A percentile compares a stretch with the other conserved stretches of the same genome.
Conservation (phyloP, 2,888 invertebrate genomes). For the Mallateleia sp. region DNA sequence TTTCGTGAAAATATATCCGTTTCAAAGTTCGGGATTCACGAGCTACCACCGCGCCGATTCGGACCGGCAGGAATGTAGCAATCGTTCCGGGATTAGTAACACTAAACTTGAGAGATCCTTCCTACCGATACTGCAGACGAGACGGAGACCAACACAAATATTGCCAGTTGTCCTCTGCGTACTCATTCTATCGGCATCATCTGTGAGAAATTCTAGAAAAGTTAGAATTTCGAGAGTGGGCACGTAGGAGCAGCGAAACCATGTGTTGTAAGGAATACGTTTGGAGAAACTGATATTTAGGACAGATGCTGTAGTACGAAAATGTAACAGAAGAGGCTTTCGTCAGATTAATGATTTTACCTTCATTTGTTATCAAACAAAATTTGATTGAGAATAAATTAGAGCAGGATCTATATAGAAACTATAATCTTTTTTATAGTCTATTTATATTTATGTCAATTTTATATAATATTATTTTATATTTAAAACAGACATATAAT, state of each 20-base stretch:
- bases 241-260: not conserved
- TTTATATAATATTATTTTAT: no score
- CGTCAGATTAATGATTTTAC: no score
- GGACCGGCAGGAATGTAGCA: constrained; percentile 32
- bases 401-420: no score
- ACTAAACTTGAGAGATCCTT: constrained; percentile 79
- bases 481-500: no score
- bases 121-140: constrained; percentile 25
- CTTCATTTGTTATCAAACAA: no score
- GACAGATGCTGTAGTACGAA: no score
- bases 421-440: no score
- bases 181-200: not conserved
- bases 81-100: constrained; percentile 83
- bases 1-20: constrained; percentile 89
- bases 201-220: not conserved
- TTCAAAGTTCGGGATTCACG: constrained; percentile 84
- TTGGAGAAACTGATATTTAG: no score
- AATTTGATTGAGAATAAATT: no score
- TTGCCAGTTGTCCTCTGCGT: constrained; percentile 20
- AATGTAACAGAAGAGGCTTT: no score
- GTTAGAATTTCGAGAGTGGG: not conserved
- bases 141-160: constrained; percentile 58
- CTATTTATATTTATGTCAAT: no score
- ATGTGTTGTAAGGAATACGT: no score
- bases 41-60: constrained; percentile 38